Conservation (phyloP, 2,888 invertebrate species). For the Arge pagana region DNA sequence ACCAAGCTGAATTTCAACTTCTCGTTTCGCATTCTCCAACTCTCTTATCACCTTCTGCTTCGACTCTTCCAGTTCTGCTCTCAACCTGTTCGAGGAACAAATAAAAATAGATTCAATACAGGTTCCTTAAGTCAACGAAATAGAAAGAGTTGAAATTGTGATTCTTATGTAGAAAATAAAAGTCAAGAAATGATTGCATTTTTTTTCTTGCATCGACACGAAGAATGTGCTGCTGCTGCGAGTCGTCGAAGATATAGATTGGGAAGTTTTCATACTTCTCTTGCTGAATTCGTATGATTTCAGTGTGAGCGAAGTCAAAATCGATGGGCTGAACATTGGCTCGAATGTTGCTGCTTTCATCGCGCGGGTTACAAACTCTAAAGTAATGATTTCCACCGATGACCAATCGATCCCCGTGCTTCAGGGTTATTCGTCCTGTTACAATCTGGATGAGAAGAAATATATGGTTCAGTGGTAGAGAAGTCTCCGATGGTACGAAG, state of each 20-base stretch:
- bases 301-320: conserved; percentile 62
- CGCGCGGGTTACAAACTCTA: conserved; percentile 61
- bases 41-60: conserved; percentile 54
- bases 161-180: not conserved
- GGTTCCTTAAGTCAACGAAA: not conserved
- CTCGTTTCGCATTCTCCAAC: conserved; percentile 51
- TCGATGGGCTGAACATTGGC: conserved; percentile 54
- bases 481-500: no score
- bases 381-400: conserved; percentile 66
- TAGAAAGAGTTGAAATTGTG: not conserved
- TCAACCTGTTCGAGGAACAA: conserved; percentile 40
- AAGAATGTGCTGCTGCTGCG: not conserved
- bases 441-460: conserved; percentile 48
- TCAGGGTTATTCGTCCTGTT: conserved; percentile 53
- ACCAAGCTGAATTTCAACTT: conserved; percentile 49
- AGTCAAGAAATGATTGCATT: not conserved
- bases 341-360: conserved; percentile 41
- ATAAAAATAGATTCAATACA: no score
- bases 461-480: not conserved
- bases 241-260: not conserved
- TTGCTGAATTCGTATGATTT: conserved; percentile 62
- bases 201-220: not conserved
- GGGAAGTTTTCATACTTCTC: conserved; percentile 55
- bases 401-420: conserved; percentile 63
- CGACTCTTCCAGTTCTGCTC: conserved; percentile 53